phyloP scores from a whole-genome alignment of 2,113 vertebrate species.

The Pterocles orientalis region DNA sequence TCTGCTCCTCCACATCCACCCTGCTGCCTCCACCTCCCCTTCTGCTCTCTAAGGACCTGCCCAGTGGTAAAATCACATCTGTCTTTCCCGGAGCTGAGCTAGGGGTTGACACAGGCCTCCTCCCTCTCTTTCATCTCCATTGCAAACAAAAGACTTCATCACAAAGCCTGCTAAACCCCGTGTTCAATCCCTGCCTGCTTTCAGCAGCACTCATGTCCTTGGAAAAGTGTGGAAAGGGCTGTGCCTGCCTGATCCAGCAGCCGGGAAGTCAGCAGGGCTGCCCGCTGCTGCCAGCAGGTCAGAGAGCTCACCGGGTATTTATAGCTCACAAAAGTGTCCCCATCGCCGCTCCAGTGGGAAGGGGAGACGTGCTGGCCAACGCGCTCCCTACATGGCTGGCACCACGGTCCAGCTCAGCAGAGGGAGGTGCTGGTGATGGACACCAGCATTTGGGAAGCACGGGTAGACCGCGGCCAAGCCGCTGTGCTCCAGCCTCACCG shows the following conservation, averaged over 20 bases:
- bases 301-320: not conserved
- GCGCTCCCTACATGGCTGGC: not conserved
- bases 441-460: no score
- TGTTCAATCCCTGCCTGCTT: not conserved
- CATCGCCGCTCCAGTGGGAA: not conserved
- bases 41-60: not conserved
- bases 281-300: not conserved
- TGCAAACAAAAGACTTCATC: not conserved
- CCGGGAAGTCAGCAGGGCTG: not conserved
- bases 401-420: fast-evolving
- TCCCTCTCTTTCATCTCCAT: not conserved
- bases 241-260: not conserved
- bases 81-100: not conserved
- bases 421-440: no score
- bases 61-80: not conserved
- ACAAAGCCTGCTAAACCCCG: not conserved
- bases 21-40: not conserved
- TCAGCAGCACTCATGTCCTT: not conserved
- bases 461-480: no score
- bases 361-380: fast-evolving
- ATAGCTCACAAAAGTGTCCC: constrained; percentile 5
- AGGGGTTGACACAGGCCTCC: not conserved
- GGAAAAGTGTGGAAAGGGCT: not conserved
- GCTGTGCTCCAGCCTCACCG: no score
- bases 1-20: no score